Conservation (phyloP, 2,888 invertebrate species). For the Apodemia hepburni region DNA sequence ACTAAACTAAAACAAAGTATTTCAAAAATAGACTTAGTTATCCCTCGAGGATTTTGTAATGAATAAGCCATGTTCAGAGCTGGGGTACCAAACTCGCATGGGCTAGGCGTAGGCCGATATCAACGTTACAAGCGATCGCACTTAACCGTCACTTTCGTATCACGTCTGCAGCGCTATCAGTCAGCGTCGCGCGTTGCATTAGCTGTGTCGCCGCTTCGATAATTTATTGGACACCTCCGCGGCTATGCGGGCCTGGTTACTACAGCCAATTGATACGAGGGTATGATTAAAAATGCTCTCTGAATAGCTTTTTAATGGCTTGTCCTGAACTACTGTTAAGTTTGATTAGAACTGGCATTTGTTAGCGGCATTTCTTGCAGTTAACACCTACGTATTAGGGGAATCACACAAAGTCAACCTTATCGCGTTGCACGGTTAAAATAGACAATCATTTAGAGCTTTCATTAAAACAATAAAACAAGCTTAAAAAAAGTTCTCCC, state of each 20-base stretch:
- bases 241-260: conserved; percentile 57
- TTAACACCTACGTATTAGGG: neutral
- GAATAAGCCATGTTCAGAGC: conserved; percentile 40
- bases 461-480: too few relatives aligned
- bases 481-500: too few relatives aligned
- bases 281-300: conserved; percentile 36
- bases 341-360: conserved; percentile 15
- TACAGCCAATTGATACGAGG: conserved; percentile 44
- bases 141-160: conserved; percentile 73
- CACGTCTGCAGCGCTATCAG: conserved; percentile 68
- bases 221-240: conserved; percentile 64
- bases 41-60: conserved; percentile 45
- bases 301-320: conserved; percentile 27
- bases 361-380: neutral
- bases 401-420: neutral
- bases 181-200: conserved; percentile 74
- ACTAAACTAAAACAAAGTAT: conserved; percentile 27
- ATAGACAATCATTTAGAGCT: too few relatives aligned
- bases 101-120: conserved; percentile 56
- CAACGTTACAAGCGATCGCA: conserved; percentile 75
- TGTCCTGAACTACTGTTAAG: conserved; percentile 16
- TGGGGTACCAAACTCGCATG: conserved; percentile 47
- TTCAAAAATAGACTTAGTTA: conserved; percentile 32
- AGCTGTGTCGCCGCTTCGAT: conserved; percentile 67
- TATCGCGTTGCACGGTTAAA: neutral